Evolutionary conservation across 1,140 invertebrate genomes (phyloP).

Genomic region (Sarcophaga bullata): DNA sequence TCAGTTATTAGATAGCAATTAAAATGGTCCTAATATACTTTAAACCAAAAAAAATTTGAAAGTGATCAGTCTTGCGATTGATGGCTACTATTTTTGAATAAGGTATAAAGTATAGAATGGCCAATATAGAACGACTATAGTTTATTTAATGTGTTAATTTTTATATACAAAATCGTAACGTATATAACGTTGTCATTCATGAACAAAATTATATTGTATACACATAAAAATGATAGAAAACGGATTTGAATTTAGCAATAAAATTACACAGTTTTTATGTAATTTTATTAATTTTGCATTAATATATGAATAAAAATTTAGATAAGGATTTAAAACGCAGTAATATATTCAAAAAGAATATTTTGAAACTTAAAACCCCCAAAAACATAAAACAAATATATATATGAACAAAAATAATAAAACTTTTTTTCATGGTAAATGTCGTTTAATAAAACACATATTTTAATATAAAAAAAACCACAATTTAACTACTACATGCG

Average conservation of each 20-base stretch:
- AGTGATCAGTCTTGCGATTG: no score
- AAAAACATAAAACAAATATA: not conserved
- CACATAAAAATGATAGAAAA: no score
- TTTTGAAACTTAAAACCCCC: no score
- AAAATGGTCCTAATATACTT: not conserved
- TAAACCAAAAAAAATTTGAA: no score
- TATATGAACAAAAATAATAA: not conserved
- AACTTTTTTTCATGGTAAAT: not conserved
- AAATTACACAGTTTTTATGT: no score
- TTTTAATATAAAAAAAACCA: not conserved
- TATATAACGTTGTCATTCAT: not conserved
- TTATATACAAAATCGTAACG: conserved; percentile 1
- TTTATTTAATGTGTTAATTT: not conserved
- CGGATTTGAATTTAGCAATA: no score
- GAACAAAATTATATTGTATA: no score
- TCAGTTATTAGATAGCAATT: conserved; percentile 11
- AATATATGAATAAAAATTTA: no score
- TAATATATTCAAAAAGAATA: no score
- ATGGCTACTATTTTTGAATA: no score
- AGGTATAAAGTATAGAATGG: not conserved
- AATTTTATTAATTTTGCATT: no score
- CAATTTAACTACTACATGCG: conserved; percentile 7
- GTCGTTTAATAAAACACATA: conserved; percentile 11
- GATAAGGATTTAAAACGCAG: no score
- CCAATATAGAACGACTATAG: not conserved